Percentiles rank a stretch among this genome's conserved stretches.
Evolutionary conservation across 2,797 vertebrate species (phyloP).

Genomic region (Esox masquinongy): DNA sequence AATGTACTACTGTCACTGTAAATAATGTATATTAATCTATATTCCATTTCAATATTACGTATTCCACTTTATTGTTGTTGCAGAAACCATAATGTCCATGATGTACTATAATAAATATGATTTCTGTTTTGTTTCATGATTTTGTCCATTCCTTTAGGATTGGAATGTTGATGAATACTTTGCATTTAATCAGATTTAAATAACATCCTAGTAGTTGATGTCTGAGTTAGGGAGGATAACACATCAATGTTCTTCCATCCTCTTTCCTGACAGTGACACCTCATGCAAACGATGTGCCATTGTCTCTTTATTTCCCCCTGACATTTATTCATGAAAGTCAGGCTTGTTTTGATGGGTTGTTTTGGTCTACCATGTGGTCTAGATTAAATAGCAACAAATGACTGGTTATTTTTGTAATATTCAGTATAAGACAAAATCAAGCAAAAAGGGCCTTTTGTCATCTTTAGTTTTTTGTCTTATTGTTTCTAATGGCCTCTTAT

Average conservation of each 20-base stretch:
- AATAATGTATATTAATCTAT: constrained; percentile 35
- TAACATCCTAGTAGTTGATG: neutral
- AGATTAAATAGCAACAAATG: neutral
- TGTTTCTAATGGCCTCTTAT: neutral
- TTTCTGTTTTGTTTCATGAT: constrained; percentile 13
- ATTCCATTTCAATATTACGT: constrained; percentile 11
- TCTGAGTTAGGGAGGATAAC: neutral
- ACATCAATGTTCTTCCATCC: neutral
- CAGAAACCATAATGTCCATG: constrained; percentile 16
- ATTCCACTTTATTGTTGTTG: constrained; percentile 13
- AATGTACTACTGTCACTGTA: constrained; percentile 23
- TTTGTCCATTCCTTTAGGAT: neutral
- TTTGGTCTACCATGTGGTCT: neutral
- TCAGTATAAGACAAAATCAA: neutral
- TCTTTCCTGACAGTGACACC: neutral
- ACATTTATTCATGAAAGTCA: neutral
- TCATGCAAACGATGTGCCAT: neutral
- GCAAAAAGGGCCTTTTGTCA: neutral
- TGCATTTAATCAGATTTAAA: neutral
- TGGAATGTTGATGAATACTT: neutral
- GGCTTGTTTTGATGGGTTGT: neutral
- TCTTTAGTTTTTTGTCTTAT: neutral
- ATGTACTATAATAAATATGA: constrained; percentile 37
- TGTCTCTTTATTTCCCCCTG: neutral
- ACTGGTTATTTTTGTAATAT: neutral